These are phyloP conservation scores for Oceanites oceanicus DNA, from an alignment of 2,113 vertebrate genomes.

Conservation along the genomic window DNA sequence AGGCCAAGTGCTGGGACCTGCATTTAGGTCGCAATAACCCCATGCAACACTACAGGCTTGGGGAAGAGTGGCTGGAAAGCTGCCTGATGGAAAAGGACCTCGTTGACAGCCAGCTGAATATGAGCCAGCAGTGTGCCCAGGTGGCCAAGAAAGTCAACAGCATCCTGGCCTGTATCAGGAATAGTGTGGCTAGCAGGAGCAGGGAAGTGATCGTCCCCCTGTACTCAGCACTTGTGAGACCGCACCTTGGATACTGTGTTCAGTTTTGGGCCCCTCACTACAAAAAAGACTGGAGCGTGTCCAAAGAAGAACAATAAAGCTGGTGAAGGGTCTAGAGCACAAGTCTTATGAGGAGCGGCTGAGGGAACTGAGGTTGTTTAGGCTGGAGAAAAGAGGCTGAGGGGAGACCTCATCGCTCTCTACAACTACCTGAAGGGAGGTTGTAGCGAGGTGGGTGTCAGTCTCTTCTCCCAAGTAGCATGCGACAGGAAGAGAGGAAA, in stretches of 20 bases:
- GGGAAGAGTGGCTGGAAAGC: background rate
- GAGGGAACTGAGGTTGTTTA: background rate
- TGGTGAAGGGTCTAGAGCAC: background rate
- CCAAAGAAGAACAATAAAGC: background rate
- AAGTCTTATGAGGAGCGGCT: background rate
- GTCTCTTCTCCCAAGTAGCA: background rate
- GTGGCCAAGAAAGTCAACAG: background rate
- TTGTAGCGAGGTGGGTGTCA: background rate
- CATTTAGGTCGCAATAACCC: background rate
- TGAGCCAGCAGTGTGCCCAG: background rate
- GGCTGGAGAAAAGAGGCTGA: background rate
- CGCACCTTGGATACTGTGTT: background rate
- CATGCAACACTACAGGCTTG: background rate
- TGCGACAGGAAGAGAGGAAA: fast-evolving
- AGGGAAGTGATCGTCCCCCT: background rate
- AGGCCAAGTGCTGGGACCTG: background rate
- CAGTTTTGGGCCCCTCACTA: background rate
- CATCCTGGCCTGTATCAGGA: background rate
- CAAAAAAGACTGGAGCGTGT: background rate
- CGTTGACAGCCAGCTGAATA: background rate
- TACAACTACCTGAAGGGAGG: background rate
- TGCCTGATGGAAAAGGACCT: background rate
- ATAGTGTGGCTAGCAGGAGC: background rate
- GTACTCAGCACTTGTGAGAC: background rate
- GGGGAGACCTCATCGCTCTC: background rate